Evolutionary conservation across 2,113 vertebrate genomes (phyloP).

Genomic region (Elephas maximus): DNA sequence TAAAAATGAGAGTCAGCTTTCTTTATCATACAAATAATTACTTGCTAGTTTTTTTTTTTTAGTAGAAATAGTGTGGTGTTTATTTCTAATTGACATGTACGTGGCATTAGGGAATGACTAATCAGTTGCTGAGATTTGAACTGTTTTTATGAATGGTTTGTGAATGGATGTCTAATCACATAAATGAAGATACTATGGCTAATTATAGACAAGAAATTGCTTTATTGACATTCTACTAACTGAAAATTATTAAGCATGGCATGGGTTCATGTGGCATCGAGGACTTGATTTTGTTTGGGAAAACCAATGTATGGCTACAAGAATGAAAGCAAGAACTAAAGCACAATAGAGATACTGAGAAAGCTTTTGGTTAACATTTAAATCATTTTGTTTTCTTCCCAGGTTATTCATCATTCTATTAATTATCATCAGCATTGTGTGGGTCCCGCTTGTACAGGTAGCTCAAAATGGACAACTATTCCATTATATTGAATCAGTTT

Average conservation of each 20-base stretch:
- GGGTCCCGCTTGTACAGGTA: slow-evolving; percentile 92
- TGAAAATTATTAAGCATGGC: not conserved
- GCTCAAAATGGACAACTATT: slow-evolving; percentile 93
- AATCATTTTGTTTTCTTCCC: slow-evolving; percentile 5
- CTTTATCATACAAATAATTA: not conserved
- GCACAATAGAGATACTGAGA: not conserved
- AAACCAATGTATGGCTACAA: not conserved
- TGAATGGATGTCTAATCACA: slow-evolving; percentile 6
- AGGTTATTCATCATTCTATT: slow-evolving; percentile 92
- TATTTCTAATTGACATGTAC: not conserved
- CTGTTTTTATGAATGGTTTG: not conserved
- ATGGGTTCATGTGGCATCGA: not conserved
- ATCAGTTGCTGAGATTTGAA: not conserved
- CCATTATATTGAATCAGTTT: slow-evolving; percentile 93
- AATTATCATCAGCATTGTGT: slow-evolving; percentile 92
- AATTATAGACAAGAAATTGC: not conserved
- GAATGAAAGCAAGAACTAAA: slow-evolving; percentile 29
- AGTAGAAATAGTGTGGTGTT: not conserved
- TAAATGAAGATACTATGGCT: not conserved
- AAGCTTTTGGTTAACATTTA: not conserved
- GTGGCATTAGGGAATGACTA: not conserved
- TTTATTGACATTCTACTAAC: not conserved
- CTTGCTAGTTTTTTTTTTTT: not conserved
- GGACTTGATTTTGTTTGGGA: slow-evolving; percentile 21
- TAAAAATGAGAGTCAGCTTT: not conserved